Evolutionary conservation across 2,888 invertebrate species (phyloP).

Genomic region (Idaea aversata): DNA sequence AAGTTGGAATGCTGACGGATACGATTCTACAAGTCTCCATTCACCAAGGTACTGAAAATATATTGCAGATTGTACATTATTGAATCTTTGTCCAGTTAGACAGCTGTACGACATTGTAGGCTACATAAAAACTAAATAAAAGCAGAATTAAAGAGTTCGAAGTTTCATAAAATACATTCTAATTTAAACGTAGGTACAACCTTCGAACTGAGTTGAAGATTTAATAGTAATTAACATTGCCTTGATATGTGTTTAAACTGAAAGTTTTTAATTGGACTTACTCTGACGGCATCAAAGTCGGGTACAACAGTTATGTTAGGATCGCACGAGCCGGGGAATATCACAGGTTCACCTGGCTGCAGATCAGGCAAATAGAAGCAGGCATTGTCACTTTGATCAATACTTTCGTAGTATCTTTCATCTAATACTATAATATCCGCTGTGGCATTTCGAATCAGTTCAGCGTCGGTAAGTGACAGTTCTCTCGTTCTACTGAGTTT

Average conservation of each 20-base stretch:
- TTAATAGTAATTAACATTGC: no score
- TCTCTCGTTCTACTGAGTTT: slow-evolving; percentile 52
- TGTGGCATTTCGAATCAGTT: slow-evolving; percentile 41
- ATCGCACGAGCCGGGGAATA: slow-evolving; percentile 57
- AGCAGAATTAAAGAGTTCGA: background rate
- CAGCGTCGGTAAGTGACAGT: slow-evolving; percentile 30
- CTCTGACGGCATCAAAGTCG: slow-evolving; percentile 48
- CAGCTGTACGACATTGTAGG: no score
- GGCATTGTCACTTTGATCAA: slow-evolving; percentile 26
- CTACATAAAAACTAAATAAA: background rate
- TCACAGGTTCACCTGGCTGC: slow-evolving; percentile 34
- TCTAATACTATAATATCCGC: slow-evolving; percentile 40
- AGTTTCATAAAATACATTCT: no score
- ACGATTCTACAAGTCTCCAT: slow-evolving; percentile 44
- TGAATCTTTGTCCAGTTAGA: no score
- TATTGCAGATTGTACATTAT: no score
- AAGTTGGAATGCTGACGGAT: slow-evolving; percentile 39
- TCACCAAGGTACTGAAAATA: slow-evolving; percentile 40
- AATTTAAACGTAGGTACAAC: no score
- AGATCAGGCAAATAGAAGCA: slow-evolving; percentile 56
- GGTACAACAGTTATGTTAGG: slow-evolving; percentile 45
- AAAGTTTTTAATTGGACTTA: slow-evolving; percentile 30
- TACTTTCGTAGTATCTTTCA: background rate
- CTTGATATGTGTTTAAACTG: no score
- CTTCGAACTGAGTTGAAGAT: no score